Evolutionary conservation across 2,888 invertebrate genomes (phyloP).

Genomic region (Auanema freiburgensis): DNA sequence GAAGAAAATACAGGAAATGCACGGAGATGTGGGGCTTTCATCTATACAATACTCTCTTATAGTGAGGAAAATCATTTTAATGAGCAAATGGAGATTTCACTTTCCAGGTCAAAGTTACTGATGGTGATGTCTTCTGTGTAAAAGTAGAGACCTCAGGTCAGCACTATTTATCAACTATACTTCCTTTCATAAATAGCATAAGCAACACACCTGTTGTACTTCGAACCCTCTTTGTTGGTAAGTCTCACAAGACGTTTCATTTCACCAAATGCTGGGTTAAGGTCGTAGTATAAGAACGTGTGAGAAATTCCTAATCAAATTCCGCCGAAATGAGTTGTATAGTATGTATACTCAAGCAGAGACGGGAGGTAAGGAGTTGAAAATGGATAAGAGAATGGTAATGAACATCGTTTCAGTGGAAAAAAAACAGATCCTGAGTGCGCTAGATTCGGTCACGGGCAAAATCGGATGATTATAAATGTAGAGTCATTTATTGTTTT

Average conservation of each 20-base stretch:
- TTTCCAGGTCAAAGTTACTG: constrained; percentile 30
- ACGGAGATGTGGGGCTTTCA: constrained; percentile 38
- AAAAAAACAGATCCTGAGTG: constrained; percentile 11
- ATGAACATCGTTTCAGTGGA: constrained; percentile 9
- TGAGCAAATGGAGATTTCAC: neutral
- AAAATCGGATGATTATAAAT: constrained; percentile 1
- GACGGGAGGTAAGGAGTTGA: constrained; percentile 5
- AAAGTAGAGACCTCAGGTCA: constrained; percentile 28
- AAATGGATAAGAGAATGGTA: neutral
- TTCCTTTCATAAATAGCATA: constrained; percentile 31
- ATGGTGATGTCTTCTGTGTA: constrained; percentile 30
- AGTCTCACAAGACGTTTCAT: neutral
- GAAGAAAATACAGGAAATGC: constrained; percentile 30
- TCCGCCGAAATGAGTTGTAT: constrained; percentile 33
- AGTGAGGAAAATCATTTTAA: constrained; percentile 13
- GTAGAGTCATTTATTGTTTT: neutral
- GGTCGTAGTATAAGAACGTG: constrained; percentile 44
- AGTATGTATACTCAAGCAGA: constrained; percentile 6
- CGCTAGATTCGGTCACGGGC: constrained; percentile 12
- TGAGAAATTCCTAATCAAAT: constrained; percentile 33
- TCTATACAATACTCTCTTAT: constrained; percentile 32
- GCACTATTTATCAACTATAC: constrained; percentile 23
- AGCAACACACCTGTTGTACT: constrained; percentile 28
- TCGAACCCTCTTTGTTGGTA: constrained; percentile 38
- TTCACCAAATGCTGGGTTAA: constrained; percentile 5